Evolutionary conservation across 2,113 vertebrate genomes (phyloP).

Genomic region (Megaceryle maxima): DNA sequence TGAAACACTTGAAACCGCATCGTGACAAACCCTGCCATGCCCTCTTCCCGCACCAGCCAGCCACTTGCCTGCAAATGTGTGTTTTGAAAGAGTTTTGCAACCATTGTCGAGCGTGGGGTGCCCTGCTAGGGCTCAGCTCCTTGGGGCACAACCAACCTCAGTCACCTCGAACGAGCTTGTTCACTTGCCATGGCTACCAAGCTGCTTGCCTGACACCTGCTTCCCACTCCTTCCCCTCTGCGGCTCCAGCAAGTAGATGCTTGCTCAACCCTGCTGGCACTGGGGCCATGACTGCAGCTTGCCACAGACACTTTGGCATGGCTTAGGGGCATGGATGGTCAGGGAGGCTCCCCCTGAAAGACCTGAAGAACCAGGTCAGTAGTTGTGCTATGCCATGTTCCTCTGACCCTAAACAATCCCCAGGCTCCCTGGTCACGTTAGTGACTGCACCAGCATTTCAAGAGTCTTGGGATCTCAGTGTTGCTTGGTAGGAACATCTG

Average conservation of each 20-base stretch:
- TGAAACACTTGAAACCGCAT: accelerated
- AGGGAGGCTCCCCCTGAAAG: no score
- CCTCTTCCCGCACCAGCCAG: not conserved
- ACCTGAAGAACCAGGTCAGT: not conserved
- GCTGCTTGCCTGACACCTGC: accelerated
- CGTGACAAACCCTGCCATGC: not conserved
- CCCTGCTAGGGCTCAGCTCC: not conserved
- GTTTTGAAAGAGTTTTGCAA: not conserved
- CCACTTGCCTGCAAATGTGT: accelerated
- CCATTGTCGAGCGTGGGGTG: not conserved
- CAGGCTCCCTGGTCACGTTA: not conserved
- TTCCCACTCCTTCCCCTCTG: not conserved
- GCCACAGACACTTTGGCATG: not conserved
- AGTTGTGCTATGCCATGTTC: accelerated
- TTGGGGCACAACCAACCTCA: not conserved
- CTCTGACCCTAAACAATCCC: not conserved
- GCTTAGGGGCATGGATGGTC: not conserved
- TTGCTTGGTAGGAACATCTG: no score
- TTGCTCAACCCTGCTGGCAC: not conserved
- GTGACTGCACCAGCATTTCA: no score
- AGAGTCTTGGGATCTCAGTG: not conserved
- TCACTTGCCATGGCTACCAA: accelerated
- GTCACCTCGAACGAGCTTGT: not conserved
- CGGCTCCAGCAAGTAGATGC: not conserved
- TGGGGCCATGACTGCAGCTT: not conserved